Evolutionary conservation across 2,797 vertebrate species (phyloP).

Genomic region (Pseudochirops cupreus): DNA sequence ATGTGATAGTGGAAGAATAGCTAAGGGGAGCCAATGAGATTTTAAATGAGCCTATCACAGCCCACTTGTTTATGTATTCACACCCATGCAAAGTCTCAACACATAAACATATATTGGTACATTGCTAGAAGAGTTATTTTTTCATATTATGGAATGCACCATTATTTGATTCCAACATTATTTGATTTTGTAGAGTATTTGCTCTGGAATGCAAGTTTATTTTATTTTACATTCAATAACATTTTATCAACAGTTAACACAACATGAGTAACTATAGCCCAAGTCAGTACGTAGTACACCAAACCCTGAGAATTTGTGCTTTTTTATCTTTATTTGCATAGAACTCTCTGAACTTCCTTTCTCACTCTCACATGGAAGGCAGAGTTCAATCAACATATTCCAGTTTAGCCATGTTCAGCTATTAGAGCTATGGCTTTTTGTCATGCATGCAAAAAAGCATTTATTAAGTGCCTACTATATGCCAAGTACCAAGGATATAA

Average conservation of each 20-base stretch:
- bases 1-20: conserved; percentile 64
- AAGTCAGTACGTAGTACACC: conserved; percentile 30
- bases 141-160: conserved; percentile 43
- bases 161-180: conserved; percentile 55
- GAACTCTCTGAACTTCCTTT: conserved; percentile 24
- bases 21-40: conserved; percentile 62
- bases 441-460: not conserved
- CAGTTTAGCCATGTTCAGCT: conserved; percentile 49
- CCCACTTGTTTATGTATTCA: conserved; percentile 57
- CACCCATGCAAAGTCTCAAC: conserved; percentile 66
- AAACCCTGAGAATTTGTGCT: conserved; percentile 27
- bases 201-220: conserved; percentile 66
- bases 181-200: conserved; percentile 65
- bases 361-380: not conserved
- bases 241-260: conserved; percentile 82
- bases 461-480: not conserved
- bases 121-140: conserved; percentile 69
- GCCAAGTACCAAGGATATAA: not conserved
- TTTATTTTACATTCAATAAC: conserved; percentile 73
- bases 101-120: conserved; percentile 29
- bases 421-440: conserved; percentile 20
- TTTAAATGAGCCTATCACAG: conserved; percentile 65
- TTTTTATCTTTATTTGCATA: conserved; percentile 53
- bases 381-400: not conserved
- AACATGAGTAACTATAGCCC: conserved; percentile 74